Conservation (phyloP, 2,113 vertebrate genomes). For the Pygoscelis antarcticus region DNA sequence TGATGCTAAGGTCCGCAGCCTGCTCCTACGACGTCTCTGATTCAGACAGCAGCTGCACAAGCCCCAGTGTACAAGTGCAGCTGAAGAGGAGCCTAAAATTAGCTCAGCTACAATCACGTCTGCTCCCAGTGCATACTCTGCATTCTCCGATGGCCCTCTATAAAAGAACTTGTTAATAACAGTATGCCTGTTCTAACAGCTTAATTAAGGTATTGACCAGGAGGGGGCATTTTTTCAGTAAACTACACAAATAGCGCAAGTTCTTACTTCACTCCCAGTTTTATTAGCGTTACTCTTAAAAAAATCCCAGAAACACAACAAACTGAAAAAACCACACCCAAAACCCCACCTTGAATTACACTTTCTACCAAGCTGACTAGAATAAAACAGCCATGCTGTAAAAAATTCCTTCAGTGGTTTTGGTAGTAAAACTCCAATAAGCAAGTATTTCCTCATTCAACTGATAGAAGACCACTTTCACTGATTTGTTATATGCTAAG, state of each 20-base stretch:
- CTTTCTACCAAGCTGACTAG: background rate
- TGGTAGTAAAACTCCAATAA: background rate
- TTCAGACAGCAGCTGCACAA: background rate
- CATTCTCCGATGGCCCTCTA: background rate
- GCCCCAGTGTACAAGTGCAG: background rate
- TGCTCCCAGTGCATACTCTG: background rate
- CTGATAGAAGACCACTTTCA: background rate
- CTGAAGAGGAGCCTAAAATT: slow-evolving; percentile 1
- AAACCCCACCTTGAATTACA: rapidly evolving
- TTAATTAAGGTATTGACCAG: background rate
- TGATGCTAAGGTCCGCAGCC: background rate
- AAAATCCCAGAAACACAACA: background rate
- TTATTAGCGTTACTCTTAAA: background rate
- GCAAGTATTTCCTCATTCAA: background rate
- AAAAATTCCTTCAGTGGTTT: background rate
- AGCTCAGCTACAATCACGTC: background rate
- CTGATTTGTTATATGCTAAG: no score
- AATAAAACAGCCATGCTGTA: background rate
- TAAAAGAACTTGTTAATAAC: background rate
- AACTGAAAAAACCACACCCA: no score
- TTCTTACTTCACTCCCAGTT: background rate
- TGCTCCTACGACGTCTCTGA: background rate
- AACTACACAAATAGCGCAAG: background rate
- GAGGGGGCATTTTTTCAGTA: background rate
- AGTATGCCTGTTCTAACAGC: background rate